Conservation (phyloP, 2,888 invertebrate genomes). For the Acanthoscelides obtectus region DNA sequence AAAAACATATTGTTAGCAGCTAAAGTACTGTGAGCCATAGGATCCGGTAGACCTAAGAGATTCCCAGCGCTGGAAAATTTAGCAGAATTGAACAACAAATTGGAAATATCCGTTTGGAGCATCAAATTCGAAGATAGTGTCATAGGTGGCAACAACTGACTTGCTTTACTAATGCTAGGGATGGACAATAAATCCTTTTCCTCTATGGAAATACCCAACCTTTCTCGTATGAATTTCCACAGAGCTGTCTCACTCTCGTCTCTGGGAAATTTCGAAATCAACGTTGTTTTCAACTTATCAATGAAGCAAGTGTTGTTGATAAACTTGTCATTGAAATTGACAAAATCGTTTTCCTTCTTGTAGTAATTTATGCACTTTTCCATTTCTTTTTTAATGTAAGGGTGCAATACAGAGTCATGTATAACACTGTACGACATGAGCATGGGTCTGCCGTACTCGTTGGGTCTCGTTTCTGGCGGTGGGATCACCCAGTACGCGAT, state of each 20-base stretch:
- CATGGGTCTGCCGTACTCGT: conserved; percentile 91
- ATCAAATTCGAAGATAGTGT: conserved; percentile 58
- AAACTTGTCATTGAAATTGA: conserved; percentile 64
- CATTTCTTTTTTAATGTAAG: conserved; percentile 81
- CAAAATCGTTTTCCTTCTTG: conserved; percentile 61
- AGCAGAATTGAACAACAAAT: conserved; percentile 62
- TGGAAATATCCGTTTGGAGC: conserved; percentile 62
- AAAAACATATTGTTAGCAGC: conserved; percentile 77
- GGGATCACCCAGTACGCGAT: conserved; percentile 93
- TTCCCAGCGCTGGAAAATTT: conserved; percentile 59
- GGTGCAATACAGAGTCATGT: conserved; percentile 75
- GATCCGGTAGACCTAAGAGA: conserved; percentile 66
- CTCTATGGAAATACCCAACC: conserved; percentile 69
- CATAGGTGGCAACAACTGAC: conserved; percentile 34
- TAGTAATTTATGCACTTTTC: conserved; percentile 82
- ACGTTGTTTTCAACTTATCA: conserved; percentile 78
- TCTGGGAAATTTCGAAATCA: conserved; percentile 76
- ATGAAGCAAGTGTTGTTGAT: conserved; percentile 69
- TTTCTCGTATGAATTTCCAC: conserved; percentile 75
- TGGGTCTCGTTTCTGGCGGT: conserved; percentile 88
- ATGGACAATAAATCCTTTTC: conserved; percentile 62
- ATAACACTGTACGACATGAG: conserved; percentile 79
- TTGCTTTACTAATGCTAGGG: conserved; percentile 46
- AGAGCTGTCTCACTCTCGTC: conserved; percentile 68
- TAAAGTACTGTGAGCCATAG: conserved; percentile 69